Evolutionary conservation across 37 sponge, comb jelly and placozoan genomes (phyloP), one percentile per base, ranked within the genome.

Genomic region (Oscarella lobularis): DNA sequence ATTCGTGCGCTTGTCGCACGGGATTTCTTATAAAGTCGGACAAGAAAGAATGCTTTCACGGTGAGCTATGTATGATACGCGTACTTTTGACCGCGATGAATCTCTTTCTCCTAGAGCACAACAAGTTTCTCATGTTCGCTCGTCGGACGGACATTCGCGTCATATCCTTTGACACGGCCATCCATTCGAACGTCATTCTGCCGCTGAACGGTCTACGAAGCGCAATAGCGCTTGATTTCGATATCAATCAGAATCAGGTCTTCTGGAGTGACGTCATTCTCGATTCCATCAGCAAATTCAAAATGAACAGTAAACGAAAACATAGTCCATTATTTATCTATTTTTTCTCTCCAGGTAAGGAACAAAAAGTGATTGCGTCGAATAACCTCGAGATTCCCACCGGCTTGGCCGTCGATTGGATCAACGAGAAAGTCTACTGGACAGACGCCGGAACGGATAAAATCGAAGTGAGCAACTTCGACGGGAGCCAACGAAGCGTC

Each of bases 381-480:
- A 29, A 68, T 35, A 68, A 35, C 29, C 39, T 76, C 30, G 76
- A 4, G 14, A 38, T 55, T 5, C 88, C 86, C 30, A 66, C 75
- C 36, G 67, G 81, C 1, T 2, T 92, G 20, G 92, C 82, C 9
- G 66, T 92, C 33, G 92, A 92, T 41, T 88, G 89, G 92, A 83
- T 92, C 36, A 80, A 80, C 33, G 66, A 81, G 27, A 90, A 74
- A 2, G 3, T 90, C 2, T 90, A 87, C 79, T 90, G 85, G 80
- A 85, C 73, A 0, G 91, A 90, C 38, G 73, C 79, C 14, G 71
- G 70, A 2, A 66, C 39, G 4, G 31, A 73, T 34, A 30, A 40
- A 0, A 84, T 90, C 37, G 91, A 87, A 35, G 87, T 90, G 5
- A 31, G 70, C 14, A 34, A 40, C 27, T 34, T 90, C 31, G 74